Evolutionary conservation across 1,140 invertebrate genomes (phyloP).

Genomic region (Dendrolimus punctatus): DNA sequence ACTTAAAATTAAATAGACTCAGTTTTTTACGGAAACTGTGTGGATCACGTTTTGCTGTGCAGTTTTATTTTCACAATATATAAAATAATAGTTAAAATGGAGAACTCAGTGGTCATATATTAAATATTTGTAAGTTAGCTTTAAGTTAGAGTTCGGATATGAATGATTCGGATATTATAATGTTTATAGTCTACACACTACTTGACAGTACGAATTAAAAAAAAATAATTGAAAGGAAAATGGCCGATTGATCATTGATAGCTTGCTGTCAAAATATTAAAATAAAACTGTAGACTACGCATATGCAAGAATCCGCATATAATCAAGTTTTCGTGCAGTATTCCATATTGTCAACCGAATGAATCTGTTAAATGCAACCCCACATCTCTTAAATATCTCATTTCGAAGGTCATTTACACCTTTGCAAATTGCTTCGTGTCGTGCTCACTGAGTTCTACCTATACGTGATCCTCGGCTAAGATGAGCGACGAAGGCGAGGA

Average conservation of each 20-base stretch:
- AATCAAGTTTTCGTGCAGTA: constrained; percentile 27
- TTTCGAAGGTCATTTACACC: constrained; percentile 62
- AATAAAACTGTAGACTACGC: constrained; percentile 44
- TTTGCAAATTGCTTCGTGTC: constrained; percentile 64
- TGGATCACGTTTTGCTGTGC: neutral
- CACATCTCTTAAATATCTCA: constrained; percentile 31
- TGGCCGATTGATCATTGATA: constrained; percentile 61
- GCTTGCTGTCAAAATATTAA: constrained; percentile 69
- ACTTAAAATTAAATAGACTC: too few species aligned
- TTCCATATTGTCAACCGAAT: constrained; percentile 38
- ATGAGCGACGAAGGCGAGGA: constrained; percentile 63
- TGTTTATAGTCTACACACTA: constrained; percentile 12
- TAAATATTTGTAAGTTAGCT: too few species aligned
- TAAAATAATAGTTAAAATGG: neutral
- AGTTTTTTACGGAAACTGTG: too few species aligned
- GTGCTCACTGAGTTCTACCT: constrained; percentile 34
- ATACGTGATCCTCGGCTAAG: neutral
- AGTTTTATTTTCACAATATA: neutral
- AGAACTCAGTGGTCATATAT: too few species aligned
- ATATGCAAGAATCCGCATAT: constrained; percentile 35
- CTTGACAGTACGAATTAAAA: constrained; percentile 5
- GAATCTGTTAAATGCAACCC: constrained; percentile 28
- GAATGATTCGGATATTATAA: neutral
- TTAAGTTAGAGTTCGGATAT: too few species aligned
- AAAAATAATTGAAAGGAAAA: constrained; percentile 40